Evolutionary conservation across 2,888 invertebrate species (phyloP).

Genomic region (Branchipolynoe longqiensis): DNA sequence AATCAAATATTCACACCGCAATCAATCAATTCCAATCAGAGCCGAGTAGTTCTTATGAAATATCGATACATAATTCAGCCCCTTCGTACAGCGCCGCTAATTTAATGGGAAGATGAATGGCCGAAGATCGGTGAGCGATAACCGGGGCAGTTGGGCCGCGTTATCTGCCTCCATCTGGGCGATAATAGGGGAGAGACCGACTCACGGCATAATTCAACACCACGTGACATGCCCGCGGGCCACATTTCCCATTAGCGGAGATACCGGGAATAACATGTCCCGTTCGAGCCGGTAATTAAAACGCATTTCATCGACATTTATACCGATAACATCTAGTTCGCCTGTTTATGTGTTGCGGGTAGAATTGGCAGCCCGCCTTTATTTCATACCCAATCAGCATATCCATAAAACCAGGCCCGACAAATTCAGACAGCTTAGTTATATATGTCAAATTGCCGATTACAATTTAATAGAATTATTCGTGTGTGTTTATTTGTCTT

Average conservation of each 20-base stretch:
- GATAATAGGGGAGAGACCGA: not conserved
- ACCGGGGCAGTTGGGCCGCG: constrained; percentile 11
- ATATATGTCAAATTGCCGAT: no score
- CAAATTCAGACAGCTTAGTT: no score
- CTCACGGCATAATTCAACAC: constrained; percentile 31
- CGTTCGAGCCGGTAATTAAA: not conserved
- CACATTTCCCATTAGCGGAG: constrained; percentile 21
- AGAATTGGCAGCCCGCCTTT: no score
- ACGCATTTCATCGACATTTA: constrained; percentile 30
- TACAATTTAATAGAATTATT: no score
- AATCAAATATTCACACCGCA: constrained; percentile 50
- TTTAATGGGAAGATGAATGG: constrained; percentile 57
- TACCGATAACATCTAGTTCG: not conserved
- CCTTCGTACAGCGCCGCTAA: constrained; percentile 32
- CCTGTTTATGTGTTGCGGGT: no score
- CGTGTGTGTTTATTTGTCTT: no score
- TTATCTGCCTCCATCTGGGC: constrained; percentile 36
- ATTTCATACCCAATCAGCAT: no score
- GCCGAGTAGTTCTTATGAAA: constrained; percentile 52
- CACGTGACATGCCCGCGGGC: constrained; percentile 17
- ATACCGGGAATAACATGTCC: constrained; percentile 3
- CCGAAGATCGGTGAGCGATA: constrained; percentile 37
- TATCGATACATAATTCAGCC: constrained; percentile 50
- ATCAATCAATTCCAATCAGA: constrained; percentile 53
- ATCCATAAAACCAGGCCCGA: no score